Evolutionary conservation across 2,888 invertebrate species (phyloP), one percentile per base, ranked within the genome.

Genomic region (Pelosia muscerda): DNA sequence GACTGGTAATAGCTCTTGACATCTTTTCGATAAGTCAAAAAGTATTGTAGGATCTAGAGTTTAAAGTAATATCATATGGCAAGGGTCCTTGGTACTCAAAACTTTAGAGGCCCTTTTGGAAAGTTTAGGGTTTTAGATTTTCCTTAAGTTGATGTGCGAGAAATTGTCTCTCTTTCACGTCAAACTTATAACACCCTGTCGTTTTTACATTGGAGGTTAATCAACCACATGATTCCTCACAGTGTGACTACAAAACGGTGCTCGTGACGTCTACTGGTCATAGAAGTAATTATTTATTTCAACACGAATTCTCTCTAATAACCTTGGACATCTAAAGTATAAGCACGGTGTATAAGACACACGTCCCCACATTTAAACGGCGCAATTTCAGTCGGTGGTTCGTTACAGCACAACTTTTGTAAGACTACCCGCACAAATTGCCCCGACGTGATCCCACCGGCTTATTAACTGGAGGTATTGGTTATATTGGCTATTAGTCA

Each of bases 381-480:
- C 74, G 83, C 86, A 86, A 90, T 83, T 84, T 83, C 69, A 90
- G 86, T 82, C 84, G 82, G 81, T 83, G 83, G 86, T 88, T 89
- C 89, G 88, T 88, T 90, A 89, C 88, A 79, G 84, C 73, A 79
- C 79, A 87, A 88, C 85, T 89, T 88, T 87, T 87, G 83, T 83
- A 76, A 76, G 81, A 79, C 86, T 84, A 82, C 83, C 85, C 81
- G 78, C 77, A 77, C 82, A 89, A 90, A 90, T 90, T 87, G 88
- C 74, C 71, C 38, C 79, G 76, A 90, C 90, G 90, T 90, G 90
- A 87, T 78, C 83, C 76, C 74, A 86, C 82, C 85, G 75, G 81
- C 83, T 84, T 87, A 87, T 89, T 85, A 85, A 84, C 76, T 81
- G 78, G 79, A 81, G 75, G 78, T 80, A 84, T 81, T 77, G 76